A percentile compares a stretch with the other conserved stretches of the same genome.
Evolutionary conservation across 2,888 invertebrate genomes (phyloP).

Genomic region (Leptinotarsa haldemani): DNA sequence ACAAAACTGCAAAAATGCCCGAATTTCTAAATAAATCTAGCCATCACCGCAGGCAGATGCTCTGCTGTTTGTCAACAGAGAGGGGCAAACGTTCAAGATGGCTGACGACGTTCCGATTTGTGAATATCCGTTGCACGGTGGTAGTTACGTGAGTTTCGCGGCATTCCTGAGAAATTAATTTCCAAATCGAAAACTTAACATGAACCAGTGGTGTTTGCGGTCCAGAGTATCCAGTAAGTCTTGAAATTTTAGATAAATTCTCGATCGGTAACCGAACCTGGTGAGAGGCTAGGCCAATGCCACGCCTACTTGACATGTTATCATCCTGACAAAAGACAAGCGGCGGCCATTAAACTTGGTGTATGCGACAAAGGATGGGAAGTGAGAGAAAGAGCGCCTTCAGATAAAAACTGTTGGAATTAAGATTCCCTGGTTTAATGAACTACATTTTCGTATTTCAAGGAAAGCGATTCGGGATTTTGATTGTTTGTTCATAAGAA

Average conservation of each 20-base stretch:
- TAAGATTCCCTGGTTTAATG: not conserved
- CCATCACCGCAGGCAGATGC: conserved; percentile 39
- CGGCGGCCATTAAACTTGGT: conserved; percentile 60
- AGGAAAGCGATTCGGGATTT: not conserved
- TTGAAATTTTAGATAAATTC: not conserved
- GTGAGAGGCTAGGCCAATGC: conserved; percentile 51
- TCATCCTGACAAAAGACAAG: conserved; percentile 60
- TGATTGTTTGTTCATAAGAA: not conserved
- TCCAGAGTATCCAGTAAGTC: not conserved
- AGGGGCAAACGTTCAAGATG: conserved; percentile 60
- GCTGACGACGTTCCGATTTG: conserved; percentile 53
- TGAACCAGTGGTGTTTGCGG: conserved; percentile 2
- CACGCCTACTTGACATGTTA: conserved; percentile 60
- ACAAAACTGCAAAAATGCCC: conserved; percentile 49
- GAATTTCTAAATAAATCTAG: conserved; percentile 46
- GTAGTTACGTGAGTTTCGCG: conserved; percentile 19
- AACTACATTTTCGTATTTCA: not conserved
- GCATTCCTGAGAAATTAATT: conserved; percentile 7
- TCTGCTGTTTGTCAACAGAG: conserved; percentile 45
- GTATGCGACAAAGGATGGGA: conserved; percentile 51
- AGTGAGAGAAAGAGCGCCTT: conserved; percentile 38
- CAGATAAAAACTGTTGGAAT: conserved; percentile 3
- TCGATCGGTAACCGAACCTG: conserved; percentile 32
- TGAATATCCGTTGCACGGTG: conserved; percentile 45
- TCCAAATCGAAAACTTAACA: not conserved